phyloP scores from a whole-genome alignment of 2,888 invertebrate species.

The Ceratothoa steindachneri region DNA sequence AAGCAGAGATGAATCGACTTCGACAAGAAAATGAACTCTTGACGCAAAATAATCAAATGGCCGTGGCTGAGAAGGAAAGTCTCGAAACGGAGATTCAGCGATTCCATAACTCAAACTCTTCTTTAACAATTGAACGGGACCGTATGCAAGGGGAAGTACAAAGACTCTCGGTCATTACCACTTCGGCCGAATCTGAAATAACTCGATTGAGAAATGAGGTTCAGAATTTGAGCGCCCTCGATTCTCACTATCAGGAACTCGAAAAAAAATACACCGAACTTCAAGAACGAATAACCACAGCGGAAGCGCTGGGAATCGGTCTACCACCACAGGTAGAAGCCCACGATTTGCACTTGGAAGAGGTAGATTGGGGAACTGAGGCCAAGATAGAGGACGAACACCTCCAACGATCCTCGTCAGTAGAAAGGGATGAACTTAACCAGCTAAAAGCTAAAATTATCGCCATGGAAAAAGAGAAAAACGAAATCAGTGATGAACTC shows the following conservation, averaged over 20 bases:
- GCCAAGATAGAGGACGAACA: constrained; percentile 42
- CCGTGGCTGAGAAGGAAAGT: constrained; percentile 44
- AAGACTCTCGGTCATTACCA: constrained; percentile 32
- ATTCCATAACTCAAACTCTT: constrained; percentile 21
- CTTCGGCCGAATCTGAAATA: constrained; percentile 39
- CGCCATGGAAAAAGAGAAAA: constrained; percentile 43
- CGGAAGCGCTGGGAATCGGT: background rate
- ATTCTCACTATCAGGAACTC: constrained; percentile 27
- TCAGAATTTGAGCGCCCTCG: constrained; percentile 25
- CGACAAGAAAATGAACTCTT: constrained; percentile 34
- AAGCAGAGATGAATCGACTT: constrained; percentile 32
- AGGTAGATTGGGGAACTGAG: constrained; percentile 45
- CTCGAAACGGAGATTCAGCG: constrained; percentile 37
- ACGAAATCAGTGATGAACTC: constrained; percentile 60
- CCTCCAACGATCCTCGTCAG: constrained; percentile 30
- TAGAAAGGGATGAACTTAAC: constrained; percentile 35
- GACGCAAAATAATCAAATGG: constrained; percentile 36
- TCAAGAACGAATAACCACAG: background rate
- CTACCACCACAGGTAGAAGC: background rate
- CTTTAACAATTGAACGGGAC: constrained; percentile 21
- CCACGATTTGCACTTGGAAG: constrained; percentile 26
- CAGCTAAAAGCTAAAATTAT: constrained; percentile 37
- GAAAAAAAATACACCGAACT: constrained; percentile 34
- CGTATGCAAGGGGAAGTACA: constrained; percentile 30
- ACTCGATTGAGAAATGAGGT: constrained; percentile 29